These are phyloP conservation scores for Tragelaphus buxtoni DNA, from an alignment of 2,113 vertebrate genomes.

Conservation along the genomic window DNA sequence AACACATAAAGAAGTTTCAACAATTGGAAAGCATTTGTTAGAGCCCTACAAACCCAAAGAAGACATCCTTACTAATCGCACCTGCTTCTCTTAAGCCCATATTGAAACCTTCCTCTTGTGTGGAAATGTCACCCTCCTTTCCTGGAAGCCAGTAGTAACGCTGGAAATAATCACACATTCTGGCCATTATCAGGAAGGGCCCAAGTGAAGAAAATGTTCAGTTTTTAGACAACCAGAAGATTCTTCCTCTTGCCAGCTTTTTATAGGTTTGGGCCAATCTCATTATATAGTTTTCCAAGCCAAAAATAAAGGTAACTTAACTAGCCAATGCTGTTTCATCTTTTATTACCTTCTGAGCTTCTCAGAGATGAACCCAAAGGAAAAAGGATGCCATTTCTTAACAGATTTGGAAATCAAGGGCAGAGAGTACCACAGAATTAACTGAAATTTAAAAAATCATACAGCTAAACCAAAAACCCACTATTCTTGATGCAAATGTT, in stretches of 20 bases:
- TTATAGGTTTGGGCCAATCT: not conserved
- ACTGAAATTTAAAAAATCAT: not conserved
- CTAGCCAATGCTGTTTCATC: not conserved
- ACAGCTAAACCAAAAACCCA: not conserved
- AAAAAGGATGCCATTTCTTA: not conserved
- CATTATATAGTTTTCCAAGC: not conserved
- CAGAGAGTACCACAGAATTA: not conserved
- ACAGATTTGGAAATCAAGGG: slow-evolving; percentile 14
- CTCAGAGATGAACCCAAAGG: slow-evolving; percentile 19
- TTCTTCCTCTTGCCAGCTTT: not conserved
- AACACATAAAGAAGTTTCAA: not conserved
- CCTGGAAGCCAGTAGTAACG: not conserved
- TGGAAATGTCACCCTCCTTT: not conserved
- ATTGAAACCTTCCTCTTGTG: not conserved
- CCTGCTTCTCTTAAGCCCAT: not conserved
- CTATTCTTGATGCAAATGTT: not conserved
- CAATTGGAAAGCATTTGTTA: not conserved
- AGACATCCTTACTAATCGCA: not conserved
- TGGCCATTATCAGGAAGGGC: not conserved
- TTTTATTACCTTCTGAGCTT: not conserved
- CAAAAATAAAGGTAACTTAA: not conserved
- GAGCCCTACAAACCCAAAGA: not conserved
- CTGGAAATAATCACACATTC: not conserved
- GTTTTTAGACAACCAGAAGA: not conserved
- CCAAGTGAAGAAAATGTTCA: not conserved